Conservation (phyloP, 2,797 vertebrate species). For the Rhodeus uyekii region DNA sequence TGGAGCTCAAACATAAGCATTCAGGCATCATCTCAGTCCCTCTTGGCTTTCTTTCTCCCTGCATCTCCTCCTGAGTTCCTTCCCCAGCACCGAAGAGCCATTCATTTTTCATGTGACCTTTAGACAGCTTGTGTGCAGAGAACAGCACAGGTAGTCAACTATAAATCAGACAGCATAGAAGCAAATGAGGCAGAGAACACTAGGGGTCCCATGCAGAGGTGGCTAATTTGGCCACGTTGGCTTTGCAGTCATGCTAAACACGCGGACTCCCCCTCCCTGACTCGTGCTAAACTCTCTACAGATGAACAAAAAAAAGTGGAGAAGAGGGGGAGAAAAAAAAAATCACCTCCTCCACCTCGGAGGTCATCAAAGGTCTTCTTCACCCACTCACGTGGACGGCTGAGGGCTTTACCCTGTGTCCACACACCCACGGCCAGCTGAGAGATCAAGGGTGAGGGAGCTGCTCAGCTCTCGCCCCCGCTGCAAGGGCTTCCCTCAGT, state of each 20-base stretch:
- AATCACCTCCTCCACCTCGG: slow-evolving; percentile 32
- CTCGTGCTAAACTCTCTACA: not conserved
- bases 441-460: slow-evolving; percentile 66
- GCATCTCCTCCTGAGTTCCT: slow-evolving; percentile 7
- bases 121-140: slow-evolving; percentile 73
- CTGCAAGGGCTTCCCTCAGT: slow-evolving; percentile 68
- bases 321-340: slow-evolving; percentile 29
- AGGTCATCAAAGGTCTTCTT: slow-evolving; percentile 33
- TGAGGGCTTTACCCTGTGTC: slow-evolving; percentile 61
- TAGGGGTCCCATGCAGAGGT: slow-evolving; percentile 16
- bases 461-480: slow-evolving; percentile 65
- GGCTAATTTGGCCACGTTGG: slow-evolving; percentile 13
- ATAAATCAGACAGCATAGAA: slow-evolving; percentile 58
- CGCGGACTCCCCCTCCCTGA: not conserved
- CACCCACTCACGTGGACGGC: slow-evolving; percentile 34
- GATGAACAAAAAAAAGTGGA: slow-evolving; percentile 6
- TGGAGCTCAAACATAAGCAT: slow-evolving; percentile 9
- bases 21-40: slow-evolving; percentile 7
- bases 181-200: slow-evolving; percentile 38
- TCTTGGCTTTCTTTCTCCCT: not conserved
- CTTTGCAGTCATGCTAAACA: slow-evolving; percentile 26
- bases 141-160: slow-evolving; percentile 66
- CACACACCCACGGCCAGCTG: slow-evolving; percentile 68
- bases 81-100: slow-evolving; percentile 49
- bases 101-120: slow-evolving; percentile 82